These are phyloP conservation scores for Tragulus kanchil DNA, from an alignment of 2,113 vertebrate genomes.

Conservation along the genomic window DNA sequence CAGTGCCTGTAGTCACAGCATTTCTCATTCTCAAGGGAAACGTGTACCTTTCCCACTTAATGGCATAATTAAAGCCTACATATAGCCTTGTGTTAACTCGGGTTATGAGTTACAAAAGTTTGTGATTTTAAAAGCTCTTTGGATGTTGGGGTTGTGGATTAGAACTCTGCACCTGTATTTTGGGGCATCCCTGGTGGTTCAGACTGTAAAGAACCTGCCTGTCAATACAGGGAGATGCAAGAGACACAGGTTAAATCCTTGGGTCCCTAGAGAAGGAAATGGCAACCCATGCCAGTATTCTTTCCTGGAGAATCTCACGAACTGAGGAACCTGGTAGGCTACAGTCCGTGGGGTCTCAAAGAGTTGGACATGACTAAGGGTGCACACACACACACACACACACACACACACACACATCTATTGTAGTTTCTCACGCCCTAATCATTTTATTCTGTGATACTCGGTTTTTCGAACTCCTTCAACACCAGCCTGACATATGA, in stretches of 20 bases:
- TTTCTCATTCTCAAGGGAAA: not conserved
- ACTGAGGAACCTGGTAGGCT: not conserved
- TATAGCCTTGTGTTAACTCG: not conserved
- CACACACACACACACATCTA: no score
- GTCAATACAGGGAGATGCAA: not conserved
- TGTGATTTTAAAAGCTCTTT: not conserved
- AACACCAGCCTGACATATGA: not conserved
- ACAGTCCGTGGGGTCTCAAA: not conserved
- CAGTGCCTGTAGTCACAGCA: not conserved
- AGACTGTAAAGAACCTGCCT: not conserved
- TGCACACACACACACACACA: not conserved
- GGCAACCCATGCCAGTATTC: not conserved
- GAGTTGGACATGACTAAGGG: not conserved
- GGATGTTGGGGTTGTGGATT: not conserved
- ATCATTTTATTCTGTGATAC: not conserved
- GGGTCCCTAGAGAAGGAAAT: not conserved
- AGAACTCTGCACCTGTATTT: not conserved
- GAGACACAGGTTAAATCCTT: not conserved
- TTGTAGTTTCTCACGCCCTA: not conserved
- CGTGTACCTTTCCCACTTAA: not conserved
- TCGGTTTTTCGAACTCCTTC: not conserved
- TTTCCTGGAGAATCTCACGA: not conserved
- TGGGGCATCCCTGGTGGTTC: not conserved
- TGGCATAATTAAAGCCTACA: not conserved
- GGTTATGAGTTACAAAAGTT: not conserved